Evolutionary conservation across 35 echinoderm and acorn worm species (phyloP).

Genomic region (Hemicentrotus pulcherrimus): DNA sequence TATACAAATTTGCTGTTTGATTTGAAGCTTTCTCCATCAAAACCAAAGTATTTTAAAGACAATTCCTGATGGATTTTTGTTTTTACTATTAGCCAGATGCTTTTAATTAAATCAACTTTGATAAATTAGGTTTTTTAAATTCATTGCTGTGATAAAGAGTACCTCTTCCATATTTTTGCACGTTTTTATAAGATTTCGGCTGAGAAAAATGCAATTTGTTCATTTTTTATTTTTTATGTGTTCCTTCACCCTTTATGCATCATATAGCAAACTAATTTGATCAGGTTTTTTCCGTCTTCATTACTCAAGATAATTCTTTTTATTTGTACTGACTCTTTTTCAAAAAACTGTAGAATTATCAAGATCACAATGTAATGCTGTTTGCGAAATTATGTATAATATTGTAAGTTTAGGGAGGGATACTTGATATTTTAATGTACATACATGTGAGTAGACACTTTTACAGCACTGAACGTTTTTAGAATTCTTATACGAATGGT

Average conservation of each 20-base stretch:
- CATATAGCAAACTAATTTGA: not conserved
- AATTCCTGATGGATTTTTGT: not conserved
- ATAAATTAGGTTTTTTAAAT: not conserved
- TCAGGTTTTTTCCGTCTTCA: not conserved
- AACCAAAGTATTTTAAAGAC: not conserved
- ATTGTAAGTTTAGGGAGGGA: not conserved
- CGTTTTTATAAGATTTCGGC: not conserved
- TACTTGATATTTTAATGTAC: not conserved
- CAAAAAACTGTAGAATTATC: not conserved
- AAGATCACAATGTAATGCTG: not conserved
- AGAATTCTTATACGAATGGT: constrained; percentile 5
- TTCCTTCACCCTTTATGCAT: not conserved
- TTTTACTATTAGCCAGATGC: not conserved
- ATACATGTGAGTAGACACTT: not conserved
- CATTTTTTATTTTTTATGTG: not conserved
- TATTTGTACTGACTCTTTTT: not conserved
- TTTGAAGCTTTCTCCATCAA: not conserved
- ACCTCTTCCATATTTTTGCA: constrained; percentile 4
- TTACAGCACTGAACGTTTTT: constrained; percentile 2
- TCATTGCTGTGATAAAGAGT: not conserved
- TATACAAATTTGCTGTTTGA: not conserved
- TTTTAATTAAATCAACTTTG: not conserved
- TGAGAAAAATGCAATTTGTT: not conserved
- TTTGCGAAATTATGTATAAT: not conserved
- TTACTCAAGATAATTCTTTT: not conserved